Base-by-base conservation (phyloP, 2,113 vertebrate species). In the Rhegmatorhina hoffmannsi region DNA sequence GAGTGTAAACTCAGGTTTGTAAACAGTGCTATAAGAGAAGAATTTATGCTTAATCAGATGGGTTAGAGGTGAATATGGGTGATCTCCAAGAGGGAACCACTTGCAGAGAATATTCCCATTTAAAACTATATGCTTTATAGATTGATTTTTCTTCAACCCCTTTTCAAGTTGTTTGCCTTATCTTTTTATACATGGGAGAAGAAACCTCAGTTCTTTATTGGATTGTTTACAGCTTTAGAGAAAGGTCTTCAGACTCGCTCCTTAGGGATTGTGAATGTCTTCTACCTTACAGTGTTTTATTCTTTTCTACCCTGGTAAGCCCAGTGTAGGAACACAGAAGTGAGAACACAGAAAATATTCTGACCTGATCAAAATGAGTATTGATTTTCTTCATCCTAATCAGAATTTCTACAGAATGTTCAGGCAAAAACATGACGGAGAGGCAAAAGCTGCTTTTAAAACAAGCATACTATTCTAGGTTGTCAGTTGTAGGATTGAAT, bases 391-490 rank as follows among this genome's bases (percentile, higher is more conserved):
- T 94, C 10, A 15, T 91, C 33, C 31, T 82, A 62, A 44, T 52
- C 33, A 44, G 34, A 59, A n/a, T 20, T 80, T 81, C 59, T 56
- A 55, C 44, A 88, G 81, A 79, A 40, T 47, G 60, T 23, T 68
- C 40, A 62, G 75, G 49, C 26, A 49, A 29, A 89, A 89, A 34
- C 77, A 67, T 36, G 36, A 84, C 25, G 16, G 24, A 33, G 17
- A 76, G 25, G 36, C n/a, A 91, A 87, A 85, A 90, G 25, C 43
- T 82, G 43, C 47, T 93, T 90, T 79, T 85, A 83, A 92, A 81
- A 46, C n/a, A 80, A 78, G 28, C 21, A 7, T 33, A 24, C 14
- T 60, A 49, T 29, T 72, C 16, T 49, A 33, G 17, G 4, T 68
- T 88, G 46, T 62, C 34, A 73, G 0, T 3, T 43, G 26, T 2